Evolutionary conservation across 2,888 invertebrate species (phyloP).

Genomic region (Zaprionus bogoriensis): DNA sequence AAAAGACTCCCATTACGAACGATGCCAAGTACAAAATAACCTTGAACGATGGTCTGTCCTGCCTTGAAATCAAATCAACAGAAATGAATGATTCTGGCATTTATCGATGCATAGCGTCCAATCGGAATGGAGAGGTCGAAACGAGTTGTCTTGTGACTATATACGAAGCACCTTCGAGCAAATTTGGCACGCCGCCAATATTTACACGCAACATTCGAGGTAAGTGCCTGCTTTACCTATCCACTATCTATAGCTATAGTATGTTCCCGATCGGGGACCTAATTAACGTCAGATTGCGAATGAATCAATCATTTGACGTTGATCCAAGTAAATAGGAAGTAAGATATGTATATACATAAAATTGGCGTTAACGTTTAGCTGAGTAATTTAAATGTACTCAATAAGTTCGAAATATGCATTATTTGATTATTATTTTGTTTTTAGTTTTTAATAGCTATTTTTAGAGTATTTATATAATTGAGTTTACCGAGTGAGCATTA

Average conservation of each 20-base stretch:
- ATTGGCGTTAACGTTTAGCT: conserved; percentile 4
- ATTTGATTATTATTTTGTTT: conserved; percentile 32
- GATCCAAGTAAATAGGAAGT: conserved; percentile 43
- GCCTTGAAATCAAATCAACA: conserved; percentile 88
- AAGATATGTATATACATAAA: conserved; percentile 1
- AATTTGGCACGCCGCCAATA: conserved; percentile 81
- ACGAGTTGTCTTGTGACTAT: conserved; percentile 82
- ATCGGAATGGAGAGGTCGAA: conserved; percentile 84
- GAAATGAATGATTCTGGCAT: conserved; percentile 89
- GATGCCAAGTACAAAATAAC: conserved; percentile 72
- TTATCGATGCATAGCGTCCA: conserved; percentile 90
- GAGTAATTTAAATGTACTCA: conserved; percentile 16
- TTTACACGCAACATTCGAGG: conserved; percentile 83
- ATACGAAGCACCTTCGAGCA: conserved; percentile 81
- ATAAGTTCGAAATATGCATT: not conserved
- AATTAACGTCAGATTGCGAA: conserved; percentile 54
- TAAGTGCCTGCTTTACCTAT: conserved; percentile 71
- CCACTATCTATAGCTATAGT: conserved; percentile 18
- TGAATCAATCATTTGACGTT: conserved; percentile 37
- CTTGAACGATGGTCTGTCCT: conserved; percentile 86
- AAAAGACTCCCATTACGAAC: conserved; percentile 84
- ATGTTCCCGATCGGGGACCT: conserved; percentile 36
- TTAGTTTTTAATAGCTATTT: conserved; percentile 36
- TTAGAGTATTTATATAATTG: conserved; percentile 70
- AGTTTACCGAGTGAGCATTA: conserved; percentile 54